Conservation (phyloP, 2,113 vertebrate genomes). For the Elephantulus edwardii region DNA sequence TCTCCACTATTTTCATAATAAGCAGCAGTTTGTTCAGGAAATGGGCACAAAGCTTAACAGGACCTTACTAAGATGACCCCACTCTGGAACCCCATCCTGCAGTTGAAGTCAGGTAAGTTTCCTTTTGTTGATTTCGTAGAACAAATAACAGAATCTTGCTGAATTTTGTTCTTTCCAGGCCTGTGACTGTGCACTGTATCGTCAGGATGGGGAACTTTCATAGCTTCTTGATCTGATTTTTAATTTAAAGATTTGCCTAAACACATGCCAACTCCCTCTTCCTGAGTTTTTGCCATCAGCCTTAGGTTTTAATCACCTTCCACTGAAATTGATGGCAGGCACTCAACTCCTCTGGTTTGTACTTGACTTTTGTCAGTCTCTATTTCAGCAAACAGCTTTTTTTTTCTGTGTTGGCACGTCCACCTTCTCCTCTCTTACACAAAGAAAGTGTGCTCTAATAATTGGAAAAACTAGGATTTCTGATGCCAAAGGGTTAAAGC, state of each 20-base stretch:
- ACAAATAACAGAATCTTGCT: constrained; percentile 49
- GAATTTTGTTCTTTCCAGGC: background rate
- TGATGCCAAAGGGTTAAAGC: constrained; percentile 76
- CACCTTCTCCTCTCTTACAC: constrained; percentile 40
- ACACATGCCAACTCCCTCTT: background rate
- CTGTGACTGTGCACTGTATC: background rate
- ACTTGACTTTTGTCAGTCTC: background rate
- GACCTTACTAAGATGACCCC: constrained; percentile 47
- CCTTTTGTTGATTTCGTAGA: constrained; percentile 27
- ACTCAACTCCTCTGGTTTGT: constrained; percentile 26
- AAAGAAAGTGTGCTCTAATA: background rate
- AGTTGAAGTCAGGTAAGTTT: background rate
- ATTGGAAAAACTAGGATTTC: constrained; percentile 64
- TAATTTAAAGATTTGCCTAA: constrained; percentile 26
- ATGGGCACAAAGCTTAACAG: constrained; percentile 59
- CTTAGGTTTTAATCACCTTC: constrained; percentile 36
- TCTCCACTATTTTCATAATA: constrained; percentile 39
- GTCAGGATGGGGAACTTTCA: constrained; percentile 14
- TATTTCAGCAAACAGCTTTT: constrained; percentile 40
- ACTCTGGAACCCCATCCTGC: constrained; percentile 40
- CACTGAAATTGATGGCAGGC: constrained; percentile 25
- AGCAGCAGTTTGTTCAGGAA: constrained; percentile 67
- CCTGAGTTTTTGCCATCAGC: constrained; percentile 40
- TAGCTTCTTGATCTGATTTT: background rate
- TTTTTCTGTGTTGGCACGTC: constrained; percentile 57